Conservation (phyloP, 2,888 invertebrate species). For the Pachliopta kotzebuea region DNA sequence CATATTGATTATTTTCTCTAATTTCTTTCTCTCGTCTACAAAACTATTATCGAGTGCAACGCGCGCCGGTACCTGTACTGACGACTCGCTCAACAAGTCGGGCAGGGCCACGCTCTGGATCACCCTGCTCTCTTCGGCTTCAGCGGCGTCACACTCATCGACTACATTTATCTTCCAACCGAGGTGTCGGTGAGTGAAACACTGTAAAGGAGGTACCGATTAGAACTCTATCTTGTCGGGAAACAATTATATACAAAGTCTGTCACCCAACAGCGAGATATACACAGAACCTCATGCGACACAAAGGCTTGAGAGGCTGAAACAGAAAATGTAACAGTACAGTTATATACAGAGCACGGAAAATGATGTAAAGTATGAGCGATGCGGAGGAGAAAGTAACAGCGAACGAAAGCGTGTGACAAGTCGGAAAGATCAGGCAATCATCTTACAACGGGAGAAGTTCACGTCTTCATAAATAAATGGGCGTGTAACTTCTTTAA, state of each 20-base stretch:
- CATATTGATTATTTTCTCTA: constrained; percentile 72
- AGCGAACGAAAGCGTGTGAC: too few relatives aligned
- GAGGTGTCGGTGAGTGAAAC: constrained; percentile 94
- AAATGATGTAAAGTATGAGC: background rate
- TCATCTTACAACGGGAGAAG: too few relatives aligned
- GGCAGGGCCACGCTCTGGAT: constrained; percentile 64
- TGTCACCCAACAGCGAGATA: constrained; percentile 49
- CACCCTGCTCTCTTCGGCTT: constrained; percentile 77
- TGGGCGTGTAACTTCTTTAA: too few relatives aligned
- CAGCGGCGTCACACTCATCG: constrained; percentile 86
- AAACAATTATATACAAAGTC: constrained; percentile 16
- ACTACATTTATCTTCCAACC: constrained; percentile 97
- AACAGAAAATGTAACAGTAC: constrained; percentile 71
- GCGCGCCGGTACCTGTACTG: constrained; percentile 83
- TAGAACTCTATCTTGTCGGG: background rate
- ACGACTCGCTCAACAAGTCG: constrained; percentile 71
- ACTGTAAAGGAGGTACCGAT: constrained; percentile 74
- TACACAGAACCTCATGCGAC: constrained; percentile 65
- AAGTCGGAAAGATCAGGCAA: too few relatives aligned
- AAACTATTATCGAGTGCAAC: constrained; percentile 82
- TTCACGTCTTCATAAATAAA: too few relatives aligned
- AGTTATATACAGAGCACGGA: constrained; percentile 64
- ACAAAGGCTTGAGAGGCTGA: constrained; percentile 76
- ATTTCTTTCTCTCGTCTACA: constrained; percentile 64
- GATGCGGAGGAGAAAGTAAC: too few relatives aligned